phyloP scores from a whole-genome alignment of 2,113 vertebrate species.

The Brachypodius melanocephalos region DNA sequence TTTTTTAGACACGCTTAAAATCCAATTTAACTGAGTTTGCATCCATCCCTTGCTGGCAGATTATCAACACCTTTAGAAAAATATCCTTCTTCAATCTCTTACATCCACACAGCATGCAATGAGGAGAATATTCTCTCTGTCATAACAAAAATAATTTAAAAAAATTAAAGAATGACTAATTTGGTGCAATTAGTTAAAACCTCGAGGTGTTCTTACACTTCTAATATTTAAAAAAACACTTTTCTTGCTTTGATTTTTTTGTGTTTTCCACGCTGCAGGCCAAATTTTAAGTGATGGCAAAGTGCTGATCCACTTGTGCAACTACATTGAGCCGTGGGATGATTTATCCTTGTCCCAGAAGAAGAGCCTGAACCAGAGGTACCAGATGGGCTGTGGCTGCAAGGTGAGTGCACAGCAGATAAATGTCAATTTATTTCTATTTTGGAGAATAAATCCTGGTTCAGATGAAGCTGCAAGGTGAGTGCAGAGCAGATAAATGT shows the following conservation, averaged over 20 bases:
- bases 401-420: slow-evolving; percentile 76
- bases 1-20: not conserved
- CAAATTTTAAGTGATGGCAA: slow-evolving; percentile 83
- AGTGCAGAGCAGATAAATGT: too few relatives aligned
- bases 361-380: slow-evolving; percentile 89
- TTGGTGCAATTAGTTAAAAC: not conserved
- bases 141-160: not conserved
- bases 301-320: slow-evolving; percentile 87
- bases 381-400: slow-evolving; percentile 90
- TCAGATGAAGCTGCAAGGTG: accelerated
- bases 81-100: not conserved
- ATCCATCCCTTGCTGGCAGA: not conserved
- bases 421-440: not conserved
- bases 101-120: not conserved
- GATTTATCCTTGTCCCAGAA: slow-evolving; percentile 86
- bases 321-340: slow-evolving; percentile 88
- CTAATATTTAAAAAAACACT: not conserved
- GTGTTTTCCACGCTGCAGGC: slow-evolving; percentile 59
- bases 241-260: not conserved
- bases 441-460: not conserved
- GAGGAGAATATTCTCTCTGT: not conserved
- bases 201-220: not conserved
- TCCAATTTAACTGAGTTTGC: not conserved
- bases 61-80: not conserved
- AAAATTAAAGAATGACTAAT: not conserved